Percentiles rank a stretch among this genome's conserved stretches.
Conservation (phyloP, 2,113 vertebrate species). For the Condylura cristata region DNA sequence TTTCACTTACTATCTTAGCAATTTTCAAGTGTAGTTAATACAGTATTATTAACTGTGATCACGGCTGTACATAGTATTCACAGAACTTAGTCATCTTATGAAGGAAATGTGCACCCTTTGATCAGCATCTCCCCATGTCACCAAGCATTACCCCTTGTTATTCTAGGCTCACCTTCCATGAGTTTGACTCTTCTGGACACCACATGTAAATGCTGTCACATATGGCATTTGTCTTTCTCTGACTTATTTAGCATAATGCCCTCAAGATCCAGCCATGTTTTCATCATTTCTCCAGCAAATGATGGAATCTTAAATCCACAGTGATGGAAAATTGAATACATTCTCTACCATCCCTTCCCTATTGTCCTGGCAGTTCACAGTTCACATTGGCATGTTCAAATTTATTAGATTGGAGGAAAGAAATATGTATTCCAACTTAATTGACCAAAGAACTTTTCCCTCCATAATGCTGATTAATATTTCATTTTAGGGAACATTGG, state of each 20-base stretch:
- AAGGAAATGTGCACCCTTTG: background rate
- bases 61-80: background rate
- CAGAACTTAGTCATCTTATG: background rate
- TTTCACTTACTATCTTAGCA: background rate
- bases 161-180: background rate
- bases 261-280: background rate
- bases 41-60: background rate
- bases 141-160: background rate
- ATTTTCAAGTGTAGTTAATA: background rate
- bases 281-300: background rate
- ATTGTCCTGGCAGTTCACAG: background rate
- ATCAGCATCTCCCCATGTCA: background rate
- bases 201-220: background rate
- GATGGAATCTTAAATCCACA: background rate
- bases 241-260: background rate
- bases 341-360: background rate
- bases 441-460: background rate
- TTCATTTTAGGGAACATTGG: slow-evolving; percentile 9
- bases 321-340: background rate
- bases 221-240: background rate
- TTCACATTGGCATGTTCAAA: background rate
- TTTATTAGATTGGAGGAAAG: background rate
- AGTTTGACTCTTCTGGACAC: background rate
- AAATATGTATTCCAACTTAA: slow-evolving; percentile 39
- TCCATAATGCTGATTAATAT: background rate